Percentiles rank a stretch among this genome's conserved stretches.
Conservation (phyloP, 2,113 vertebrate genomes). For the Capreolus pygargus region DNA sequence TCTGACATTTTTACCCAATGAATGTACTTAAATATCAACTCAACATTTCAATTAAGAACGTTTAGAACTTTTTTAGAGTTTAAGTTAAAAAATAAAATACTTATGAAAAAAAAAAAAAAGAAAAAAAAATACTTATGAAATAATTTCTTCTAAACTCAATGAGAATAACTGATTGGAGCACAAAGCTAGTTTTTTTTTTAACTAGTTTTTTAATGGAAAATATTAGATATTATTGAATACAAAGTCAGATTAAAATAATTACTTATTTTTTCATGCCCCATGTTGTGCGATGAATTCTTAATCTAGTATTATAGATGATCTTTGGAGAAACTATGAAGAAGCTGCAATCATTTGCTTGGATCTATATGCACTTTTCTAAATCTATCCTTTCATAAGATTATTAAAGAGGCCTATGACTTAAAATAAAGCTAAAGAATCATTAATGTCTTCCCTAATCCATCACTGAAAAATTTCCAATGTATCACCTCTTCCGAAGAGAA, state of each 20-base stretch:
- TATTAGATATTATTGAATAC: neutral
- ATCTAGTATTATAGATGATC: neutral
- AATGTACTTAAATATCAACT: neutral
- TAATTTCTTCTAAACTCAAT: neutral
- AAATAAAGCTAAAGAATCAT: neutral
- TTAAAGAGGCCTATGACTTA: neutral
- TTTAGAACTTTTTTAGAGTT: neutral
- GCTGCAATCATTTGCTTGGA: neutral
- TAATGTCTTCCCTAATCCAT: neutral
- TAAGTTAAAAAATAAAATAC: neutral
- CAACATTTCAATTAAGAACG: neutral
- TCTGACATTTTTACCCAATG: neutral
- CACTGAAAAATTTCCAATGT: neutral
- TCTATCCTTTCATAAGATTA: neutral
- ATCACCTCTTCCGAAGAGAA: neutral
- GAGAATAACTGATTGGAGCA: neutral
- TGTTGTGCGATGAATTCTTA: neutral
- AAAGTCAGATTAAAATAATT: constrained; percentile 2
- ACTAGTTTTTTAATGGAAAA: constrained; percentile 10
- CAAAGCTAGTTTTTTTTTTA: neutral
- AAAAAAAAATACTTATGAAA: neutral
- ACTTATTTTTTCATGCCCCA: neutral
- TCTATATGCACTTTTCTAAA: neutral
- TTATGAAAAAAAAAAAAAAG: too few relatives aligned
- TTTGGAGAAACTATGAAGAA: neutral